Evolutionary conservation across 2,888 invertebrate genomes (phyloP), one percentile per base, ranked within the genome.

Genomic region (Euproctis similis): DNA sequence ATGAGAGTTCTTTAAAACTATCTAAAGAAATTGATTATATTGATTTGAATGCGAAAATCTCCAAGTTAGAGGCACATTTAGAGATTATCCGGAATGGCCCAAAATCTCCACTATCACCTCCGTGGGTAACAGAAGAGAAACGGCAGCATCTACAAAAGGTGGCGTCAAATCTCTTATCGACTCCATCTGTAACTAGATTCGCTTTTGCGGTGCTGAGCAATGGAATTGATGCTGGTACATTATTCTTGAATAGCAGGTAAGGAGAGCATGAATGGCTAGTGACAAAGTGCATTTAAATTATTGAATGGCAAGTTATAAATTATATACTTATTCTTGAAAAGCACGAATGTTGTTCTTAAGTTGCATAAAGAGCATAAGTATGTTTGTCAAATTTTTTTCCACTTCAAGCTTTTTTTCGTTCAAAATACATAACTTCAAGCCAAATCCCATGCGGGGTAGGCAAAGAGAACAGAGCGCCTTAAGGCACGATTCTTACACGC

Each of bases 201-300:
- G 51, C 65, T 0, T 85, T 85, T 49, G 75, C 76, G 0, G 18
- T 72, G 1, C 16, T 82, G 4, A 63, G 56, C 16, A 85, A 85
- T 39, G 26, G 63, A 3, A 69, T 81, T 1, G 85, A 85, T 43
- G 80, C 69, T 31, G 67, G 71, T 0, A 85, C 82, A 0, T 40
- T 85, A 37, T 80, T 75, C 39, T 53, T 81, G 27, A 81, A 85
- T 50, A 70, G 53, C 29, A 77, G 74, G 85, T 84, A 42, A 46
- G n/a, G n/a, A n/a, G n/a, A n/a, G n/a, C n/a, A n/a, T n/a, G n/a
- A n/a, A n/a, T n/a, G n/a, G n/a, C n/a, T n/a, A n/a, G n/a, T n/a
- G n/a, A n/a, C n/a, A n/a, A n/a, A n/a, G n/a, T n/a, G n/a, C n/a
- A n/a, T n/a, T n/a, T n/a, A n/a, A n/a, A n/a, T n/a, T n/a, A n/a